Evolutionary conservation across 2,888 invertebrate species (phyloP), one percentile per base, ranked within the genome.

Genomic region (Lordiphosa fenestrarum): DNA sequence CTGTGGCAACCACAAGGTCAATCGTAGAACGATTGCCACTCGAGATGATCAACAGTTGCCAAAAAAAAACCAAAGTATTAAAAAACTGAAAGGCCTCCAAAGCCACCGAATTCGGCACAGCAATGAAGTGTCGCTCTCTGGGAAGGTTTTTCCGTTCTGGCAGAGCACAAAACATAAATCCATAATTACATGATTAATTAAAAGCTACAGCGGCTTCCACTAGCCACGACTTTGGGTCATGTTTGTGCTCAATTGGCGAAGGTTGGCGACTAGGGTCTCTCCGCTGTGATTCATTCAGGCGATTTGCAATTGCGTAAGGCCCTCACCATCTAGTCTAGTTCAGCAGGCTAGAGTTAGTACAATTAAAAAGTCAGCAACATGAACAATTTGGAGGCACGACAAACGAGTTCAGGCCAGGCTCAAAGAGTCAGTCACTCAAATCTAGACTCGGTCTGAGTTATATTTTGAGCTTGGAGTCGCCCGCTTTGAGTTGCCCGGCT

Each of bases 331-430:
- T 74, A 68, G 72, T 66, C 74, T 60, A 77, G 74, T 70, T 72
- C 72, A 57, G 51, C 36, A 46, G 49, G 82, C 73, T 71, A 78
- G 73, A 74, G 73, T 75, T 81, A 72, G 78, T 75, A 76, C 76
- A 77, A 81, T 81, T 77, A 77, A 72, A 30, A 74, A 66, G 66
- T 53, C 35, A 69, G 66, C 63, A 25, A 58, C 67, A 56, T 67
- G 57, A 76, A 61, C 42, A 40, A 60, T 72, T 77, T 80, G 80
- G 83, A 83, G 80, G 83, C 80, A 80, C 80, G 83, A 83, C 81
- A 82, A 78, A 82, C 83, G 60, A 78, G 77, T 78, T 78, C 61
- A 59, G 47, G 30, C 30, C 10, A 61, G 42, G 41, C 35, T 50
- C 25, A 25, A 25, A 25, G 25, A 6, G 7, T 25, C 25, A 25